Evolutionary conservation across 2,113 vertebrate species (phyloP).

Genomic region (Strix uralensis): DNA sequence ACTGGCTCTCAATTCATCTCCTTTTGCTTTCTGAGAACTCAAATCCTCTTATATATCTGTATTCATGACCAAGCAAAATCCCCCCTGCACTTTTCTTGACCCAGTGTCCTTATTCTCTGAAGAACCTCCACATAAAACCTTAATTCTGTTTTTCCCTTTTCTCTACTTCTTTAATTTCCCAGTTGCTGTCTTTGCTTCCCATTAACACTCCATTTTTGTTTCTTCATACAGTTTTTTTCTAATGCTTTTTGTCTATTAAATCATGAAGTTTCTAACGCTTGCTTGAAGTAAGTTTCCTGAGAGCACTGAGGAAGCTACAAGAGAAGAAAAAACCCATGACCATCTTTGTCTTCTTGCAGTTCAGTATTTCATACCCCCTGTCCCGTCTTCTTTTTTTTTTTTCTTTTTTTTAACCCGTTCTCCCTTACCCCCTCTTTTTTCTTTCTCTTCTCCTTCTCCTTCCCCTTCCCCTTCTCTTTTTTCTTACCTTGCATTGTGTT

Average conservation of each 20-base stretch:
- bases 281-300: neutral
- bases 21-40: neutral
- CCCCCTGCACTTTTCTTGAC: neutral
- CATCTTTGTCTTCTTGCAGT: neutral
- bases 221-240: neutral
- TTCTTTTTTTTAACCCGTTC: accelerated
- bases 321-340: neutral
- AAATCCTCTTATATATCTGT: neutral
- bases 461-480: neutral
- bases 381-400: neutral
- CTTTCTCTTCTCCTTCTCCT: neutral
- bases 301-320: neutral
- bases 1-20: neutral
- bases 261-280: neutral
- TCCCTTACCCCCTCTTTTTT: neutral
- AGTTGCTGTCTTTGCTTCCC: neutral
- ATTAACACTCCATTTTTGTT: neutral
- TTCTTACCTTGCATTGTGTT: neutral
- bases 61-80: neutral
- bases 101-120: neutral
- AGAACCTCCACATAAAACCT: neutral
- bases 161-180: neutral
- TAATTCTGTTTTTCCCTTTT: neutral
- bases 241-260: neutral
- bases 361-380: neutral